These are phyloP conservation scores for Alcis repandata DNA, from an alignment of 2,888 invertebrate genomes.

Conservation along the genomic window DNA sequence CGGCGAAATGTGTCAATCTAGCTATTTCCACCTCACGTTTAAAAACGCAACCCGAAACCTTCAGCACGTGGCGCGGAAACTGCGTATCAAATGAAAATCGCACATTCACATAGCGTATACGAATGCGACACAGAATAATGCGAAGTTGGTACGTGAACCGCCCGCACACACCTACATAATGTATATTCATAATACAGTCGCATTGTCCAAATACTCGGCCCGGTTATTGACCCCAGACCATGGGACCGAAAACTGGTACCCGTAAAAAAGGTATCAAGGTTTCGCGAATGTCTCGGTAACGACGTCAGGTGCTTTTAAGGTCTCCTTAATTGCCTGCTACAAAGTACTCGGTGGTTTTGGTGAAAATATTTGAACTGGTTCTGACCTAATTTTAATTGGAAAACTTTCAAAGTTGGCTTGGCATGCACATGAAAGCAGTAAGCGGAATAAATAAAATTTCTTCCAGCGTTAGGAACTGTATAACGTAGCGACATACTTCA, in stretches of 20 bases:
- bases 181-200: conserved; percentile 48
- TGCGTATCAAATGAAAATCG: conserved; percentile 54
- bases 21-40: conserved; percentile 34
- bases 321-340: conserved; percentile 38
- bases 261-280: conserved; percentile 44
- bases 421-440: not conserved
- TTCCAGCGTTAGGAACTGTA: not conserved
- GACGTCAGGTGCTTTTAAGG: conserved; percentile 49
- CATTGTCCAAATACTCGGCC: conserved; percentile 75
- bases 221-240: conserved; percentile 76
- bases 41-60: conserved; percentile 21
- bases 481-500: too few relatives aligned
- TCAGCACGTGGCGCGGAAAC: conserved; percentile 55
- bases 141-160: conserved; percentile 18
- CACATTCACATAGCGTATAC: conserved; percentile 51
- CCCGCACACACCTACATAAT: conserved; percentile 45
- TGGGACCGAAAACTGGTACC: conserved; percentile 65
- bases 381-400: conserved; percentile 40
- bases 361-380: conserved; percentile 33
- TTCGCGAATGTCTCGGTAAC: conserved; percentile 43
- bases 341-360: conserved; percentile 35
- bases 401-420: conserved; percentile 4
- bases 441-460: not conserved
- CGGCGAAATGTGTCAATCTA: conserved; percentile 28
- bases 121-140: conserved; percentile 14